A percentile compares a stretch with the other conserved stretches of the same genome.
These are phyloP conservation scores for Herpailurus yagouaroundi DNA, from an alignment of 2,113 vertebrate genomes.

Conservation along the genomic window DNA sequence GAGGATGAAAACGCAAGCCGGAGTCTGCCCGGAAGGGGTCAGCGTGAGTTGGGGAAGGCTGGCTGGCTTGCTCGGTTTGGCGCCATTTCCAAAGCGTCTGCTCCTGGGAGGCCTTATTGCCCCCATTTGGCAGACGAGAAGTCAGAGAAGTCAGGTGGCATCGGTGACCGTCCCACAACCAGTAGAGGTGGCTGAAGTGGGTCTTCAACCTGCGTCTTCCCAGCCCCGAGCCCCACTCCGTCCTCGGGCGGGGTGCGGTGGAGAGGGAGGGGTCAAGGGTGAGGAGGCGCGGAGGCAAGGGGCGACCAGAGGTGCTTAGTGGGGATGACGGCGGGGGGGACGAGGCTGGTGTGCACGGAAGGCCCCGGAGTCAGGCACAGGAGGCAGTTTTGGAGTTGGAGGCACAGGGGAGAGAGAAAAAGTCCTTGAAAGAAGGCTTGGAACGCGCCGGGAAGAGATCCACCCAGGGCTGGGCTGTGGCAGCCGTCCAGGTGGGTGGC, in stretches of 20 bases:
- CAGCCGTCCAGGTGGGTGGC: not conserved
- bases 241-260: accelerated
- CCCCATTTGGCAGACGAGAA: not conserved
- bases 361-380: not conserved
- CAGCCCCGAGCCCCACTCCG: accelerated
- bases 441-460: not conserved
- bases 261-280: not conserved
- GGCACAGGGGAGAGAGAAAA: not conserved
- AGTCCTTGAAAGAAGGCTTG: not conserved
- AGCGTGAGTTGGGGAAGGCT: not conserved
- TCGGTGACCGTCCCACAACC: not conserved
- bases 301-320: not conserved
- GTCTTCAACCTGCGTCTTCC: not conserved
- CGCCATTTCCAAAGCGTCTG: not conserved
- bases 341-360: not conserved
- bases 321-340: not conserved
- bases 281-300: not conserved
- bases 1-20: not conserved
- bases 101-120: accelerated
- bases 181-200: not conserved
- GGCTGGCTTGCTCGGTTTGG: accelerated
- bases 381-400: not conserved
- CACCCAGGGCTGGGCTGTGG: not conserved
- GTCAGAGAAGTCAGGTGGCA: not conserved
- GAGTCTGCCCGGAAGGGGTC: not conserved